A percentile compares a stretch with the other conserved stretches of the same genome.
Conservation (phyloP, 2,113 vertebrate species). For the Fulica atra region DNA sequence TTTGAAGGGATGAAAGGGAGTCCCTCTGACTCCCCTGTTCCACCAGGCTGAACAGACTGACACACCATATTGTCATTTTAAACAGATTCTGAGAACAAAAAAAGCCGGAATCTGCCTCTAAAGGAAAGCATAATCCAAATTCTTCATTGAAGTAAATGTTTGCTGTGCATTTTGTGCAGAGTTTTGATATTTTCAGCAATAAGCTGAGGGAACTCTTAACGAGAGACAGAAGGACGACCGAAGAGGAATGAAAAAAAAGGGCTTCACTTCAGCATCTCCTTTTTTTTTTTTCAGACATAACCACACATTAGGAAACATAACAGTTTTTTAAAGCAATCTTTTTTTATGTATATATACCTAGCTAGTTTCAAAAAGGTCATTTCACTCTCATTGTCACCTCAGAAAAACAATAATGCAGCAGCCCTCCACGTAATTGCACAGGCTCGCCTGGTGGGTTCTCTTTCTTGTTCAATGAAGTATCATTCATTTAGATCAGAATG, state of each 20-base stretch:
- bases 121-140: not conserved
- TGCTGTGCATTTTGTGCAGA: slow-evolving; percentile 47
- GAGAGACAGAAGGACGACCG: not conserved
- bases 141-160: slow-evolving; percentile 32
- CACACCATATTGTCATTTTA: slow-evolving; percentile 45
- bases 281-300: not conserved
- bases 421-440: slow-evolving; percentile 50
- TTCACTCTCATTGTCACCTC: slow-evolving; percentile 44
- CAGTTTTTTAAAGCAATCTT: slow-evolving; percentile 38
- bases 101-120: slow-evolving; percentile 24
- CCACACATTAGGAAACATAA: not conserved
- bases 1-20: slow-evolving; percentile 12
- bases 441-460: not conserved
- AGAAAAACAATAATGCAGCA: slow-evolving; percentile 60
- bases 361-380: slow-evolving; percentile 35
- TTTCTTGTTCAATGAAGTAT: slow-evolving; percentile 39
- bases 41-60: slow-evolving; percentile 39
- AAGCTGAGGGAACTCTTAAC: slow-evolving; percentile 17
- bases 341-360: slow-evolving; percentile 15
- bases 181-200: slow-evolving; percentile 59
- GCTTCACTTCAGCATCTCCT: not conserved
- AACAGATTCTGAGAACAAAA: slow-evolving; percentile 31
- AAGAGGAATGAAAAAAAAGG: not conserved
- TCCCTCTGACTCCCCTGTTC: not conserved
- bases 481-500: slow-evolving; percentile 59